These are phyloP conservation scores for Manis pentadactyla DNA, from an alignment of 2,797 vertebrate species.

Conservation along the genomic window DNA sequence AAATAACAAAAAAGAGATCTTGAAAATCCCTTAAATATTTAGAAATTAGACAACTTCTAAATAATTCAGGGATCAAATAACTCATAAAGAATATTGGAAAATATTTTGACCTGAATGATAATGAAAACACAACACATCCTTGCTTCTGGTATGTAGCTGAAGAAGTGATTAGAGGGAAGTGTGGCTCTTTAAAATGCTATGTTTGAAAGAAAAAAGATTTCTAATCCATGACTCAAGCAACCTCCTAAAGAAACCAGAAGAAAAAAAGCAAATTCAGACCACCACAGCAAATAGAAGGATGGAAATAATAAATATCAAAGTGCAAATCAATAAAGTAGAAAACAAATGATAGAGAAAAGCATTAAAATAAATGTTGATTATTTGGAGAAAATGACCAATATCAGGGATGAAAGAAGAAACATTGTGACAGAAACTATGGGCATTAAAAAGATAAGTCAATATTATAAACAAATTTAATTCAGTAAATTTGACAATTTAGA, in stretches of 20 bases:
- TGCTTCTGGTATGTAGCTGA: background rate
- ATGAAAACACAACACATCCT: background rate
- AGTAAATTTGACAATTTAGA: background rate
- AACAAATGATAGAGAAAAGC: background rate
- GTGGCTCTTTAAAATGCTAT: background rate
- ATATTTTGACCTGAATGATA: background rate
- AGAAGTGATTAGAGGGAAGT: background rate
- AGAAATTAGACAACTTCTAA: background rate
- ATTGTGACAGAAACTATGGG: background rate
- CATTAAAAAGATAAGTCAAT: background rate
- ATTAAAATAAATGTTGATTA: background rate
- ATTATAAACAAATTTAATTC: background rate
- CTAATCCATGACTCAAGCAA: background rate
- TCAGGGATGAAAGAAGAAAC: background rate
- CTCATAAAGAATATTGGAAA: background rate
- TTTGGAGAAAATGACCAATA: background rate
- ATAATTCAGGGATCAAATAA: background rate
- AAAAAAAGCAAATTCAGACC: background rate
- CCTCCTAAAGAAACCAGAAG: background rate
- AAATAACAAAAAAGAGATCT: background rate
- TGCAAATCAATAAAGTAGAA: background rate
- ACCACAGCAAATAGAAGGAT: background rate
- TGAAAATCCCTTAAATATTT: background rate
- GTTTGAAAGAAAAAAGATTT: background rate
- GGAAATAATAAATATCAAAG: background rate